Evolutionary conservation across 2,113 vertebrate genomes (phyloP), one percentile per base, ranked within the genome.

Genomic region (Cebus imitator): DNA sequence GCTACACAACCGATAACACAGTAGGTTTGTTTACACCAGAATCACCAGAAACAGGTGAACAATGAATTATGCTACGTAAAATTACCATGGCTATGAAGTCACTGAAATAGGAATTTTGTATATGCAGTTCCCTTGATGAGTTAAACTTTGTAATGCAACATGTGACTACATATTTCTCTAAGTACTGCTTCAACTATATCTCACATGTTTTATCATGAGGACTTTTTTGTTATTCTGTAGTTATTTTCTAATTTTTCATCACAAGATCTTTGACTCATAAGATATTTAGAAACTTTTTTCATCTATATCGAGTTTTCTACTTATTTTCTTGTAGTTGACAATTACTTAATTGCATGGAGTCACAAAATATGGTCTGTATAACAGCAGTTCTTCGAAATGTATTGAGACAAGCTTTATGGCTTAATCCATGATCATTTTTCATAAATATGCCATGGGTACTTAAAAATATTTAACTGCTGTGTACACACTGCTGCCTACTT

Each of bases 221-320:
- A 43, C 72, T 58, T 93, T 83, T 72, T 64, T 40, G 70, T 52
- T 79, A 89, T 50, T 64, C 35, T 90, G 43, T 45, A 52, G 64
- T 72, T 82, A 80, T 80, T 72, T 90, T 96, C 80, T 64, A 85
- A 90, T 64, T 85, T 89, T 68, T 80, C 66, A 76, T 66, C 21
- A 43, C 11, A 52, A 61, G 25, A 61, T 78, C 50, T 85, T 79
- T 72, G 21, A 84, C 45, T 90, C 37, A 40, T 3, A 75, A 76
- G 70, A 64, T 32, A 17, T 45, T 73, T 57, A 52, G 64, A 64
- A 93, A 43, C 45, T 78, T 80, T 91, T 68, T 70, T 83, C 43
- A 43, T 30, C 48, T n/a, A 78, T 27, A 78, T 70, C 35, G 48
- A 35, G 61, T 32, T 83, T 90, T 79, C 70, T 89, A 84, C 10